Conservation (phyloP, 2,888 invertebrate species). For the Spicauda simplicius region DNA sequence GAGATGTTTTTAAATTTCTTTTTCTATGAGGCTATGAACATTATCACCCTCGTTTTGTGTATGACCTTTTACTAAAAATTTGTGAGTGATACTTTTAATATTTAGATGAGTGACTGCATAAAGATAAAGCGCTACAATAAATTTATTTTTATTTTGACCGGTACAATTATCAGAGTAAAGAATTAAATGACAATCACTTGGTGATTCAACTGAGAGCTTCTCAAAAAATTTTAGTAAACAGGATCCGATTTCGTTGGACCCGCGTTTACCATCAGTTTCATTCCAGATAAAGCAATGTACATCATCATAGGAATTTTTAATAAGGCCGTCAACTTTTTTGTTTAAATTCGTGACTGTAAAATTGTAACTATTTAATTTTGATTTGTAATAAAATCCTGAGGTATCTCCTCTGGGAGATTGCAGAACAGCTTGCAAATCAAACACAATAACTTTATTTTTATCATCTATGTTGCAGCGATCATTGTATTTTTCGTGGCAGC, state of each 20-base stretch:
- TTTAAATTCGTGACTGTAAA: constrained; percentile 37
- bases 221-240: constrained; percentile 39
- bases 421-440: constrained; percentile 44
- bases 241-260: constrained; percentile 44
- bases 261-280: constrained; percentile 45
- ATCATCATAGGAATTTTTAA: constrained; percentile 36
- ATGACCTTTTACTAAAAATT: constrained; percentile 11
- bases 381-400: constrained; percentile 44
- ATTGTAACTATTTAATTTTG: constrained; percentile 42
- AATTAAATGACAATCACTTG: no score
- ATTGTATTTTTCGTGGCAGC: constrained; percentile 39
- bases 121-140: constrained; percentile 4
- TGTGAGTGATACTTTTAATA: constrained; percentile 13
- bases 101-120: constrained; percentile 9
- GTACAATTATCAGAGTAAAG: constrained; percentile 42
- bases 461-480: constrained; percentile 42
- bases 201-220: constrained; percentile 1
- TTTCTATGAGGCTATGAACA: constrained; percentile 44
- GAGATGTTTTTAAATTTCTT: constrained; percentile 46
- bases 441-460: constrained; percentile 41
- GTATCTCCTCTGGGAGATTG: constrained; percentile 42
- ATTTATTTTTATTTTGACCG: constrained; percentile 45
- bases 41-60: constrained; percentile 21
- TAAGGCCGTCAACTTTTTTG: constrained; percentile 37
- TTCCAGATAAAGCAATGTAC: constrained; percentile 46